Base-by-base conservation (phyloP, 1,140 invertebrate species). In the Lycorma delicatula region DNA sequence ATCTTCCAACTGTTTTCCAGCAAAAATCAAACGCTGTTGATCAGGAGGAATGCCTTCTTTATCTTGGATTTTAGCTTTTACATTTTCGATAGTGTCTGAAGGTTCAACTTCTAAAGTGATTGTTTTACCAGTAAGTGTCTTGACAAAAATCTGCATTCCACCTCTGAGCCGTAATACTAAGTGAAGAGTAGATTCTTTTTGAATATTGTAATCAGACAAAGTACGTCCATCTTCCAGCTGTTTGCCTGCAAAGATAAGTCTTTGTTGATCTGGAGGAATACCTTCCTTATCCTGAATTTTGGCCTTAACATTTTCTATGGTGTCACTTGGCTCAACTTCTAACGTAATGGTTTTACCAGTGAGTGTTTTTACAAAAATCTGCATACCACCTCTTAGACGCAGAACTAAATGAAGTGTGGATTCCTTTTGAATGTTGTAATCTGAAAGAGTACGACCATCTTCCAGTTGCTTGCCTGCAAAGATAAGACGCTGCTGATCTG, bases 401-500 rank as follows among this genome's bases (percentile, higher is more conserved):
- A 87, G 70, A 1, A 89, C 87, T 56, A 91, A 72, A 65, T 90
- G 87, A 1, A 89, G 75, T 0, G 86, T 89, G 0, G 85, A 89
- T 71, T 87, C 86, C 61, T 89, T 86, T 61, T 89, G 85, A 60
- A 89, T 89, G 62, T 89, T 89, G 67, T 89, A 89, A 61, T 89
- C 86, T 1, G 83, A 85, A 1, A 82, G 81, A 61, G 68, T 77
- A 67, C 63, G 22, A 25, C 83, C 87, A 67, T 90, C 87, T 71
- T 89, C 86, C 11, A 89, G 76, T 63, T 89, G 88, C 67, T 89
- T 89, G 54, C 89, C 86, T 28, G 84, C 83, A 67, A 88, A 87
- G 59, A 86, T 85, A 54, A 86, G 73, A 60, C 84, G 73, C 66
- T 86, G 84, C 67, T 86, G 82, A 66, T 85, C 83, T 70, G 84